Base-by-base conservation (phyloP, 2,797 vertebrate genomes). In the Enteromius thamalakanensis region DNA sequence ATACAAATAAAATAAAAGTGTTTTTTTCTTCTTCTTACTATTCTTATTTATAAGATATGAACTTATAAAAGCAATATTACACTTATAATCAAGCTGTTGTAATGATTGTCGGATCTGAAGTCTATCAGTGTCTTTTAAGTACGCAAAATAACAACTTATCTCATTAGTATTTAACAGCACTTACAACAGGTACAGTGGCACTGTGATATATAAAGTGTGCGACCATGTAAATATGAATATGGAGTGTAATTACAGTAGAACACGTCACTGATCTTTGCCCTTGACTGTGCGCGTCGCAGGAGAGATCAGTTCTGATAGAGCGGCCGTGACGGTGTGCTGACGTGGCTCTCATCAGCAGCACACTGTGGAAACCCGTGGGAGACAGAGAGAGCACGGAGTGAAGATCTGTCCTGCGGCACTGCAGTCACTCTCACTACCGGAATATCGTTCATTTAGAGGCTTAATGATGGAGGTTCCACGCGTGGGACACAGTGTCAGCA, bases 381-480 rank as follows among this genome's bases (percentile, higher is more conserved):
- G 82, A 80, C 40, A 32, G 83, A 62, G 80, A 53, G 79, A 23
- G 70, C 80, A 79, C 80, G 71, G 23, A 53, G 81, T 76, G 12
- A 90, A 91, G 86, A 90, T 85, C 90, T 83, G 86, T 87, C 80
- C 86, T 88, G 87, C 86, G 79, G 84, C 86, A 85, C 87, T 75
- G 82, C 71, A 82, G 60, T 77, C 62, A 76, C 17, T 70, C 23
- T 49, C 19, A 17, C 19, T 60, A 8, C 34, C 32, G 76, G 80
- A 34, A 32, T 40, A 53, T 65, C 45, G 72, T 76, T 64, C 75
- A 34, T 45, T 64, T 69, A 60, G 34, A 67, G 15, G n/a, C 76
- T 75, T 32, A 53, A 84, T 26, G 84, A 97, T 96, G 96, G 96
- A 96, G 92, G 93, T 93, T 91, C 94, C 94, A 87, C 94, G 94